Percentiles rank a stretch among this genome's conserved stretches.
phyloP scores from a whole-genome alignment of 2,113 vertebrate species.

The Phasianus colchicus region DNA sequence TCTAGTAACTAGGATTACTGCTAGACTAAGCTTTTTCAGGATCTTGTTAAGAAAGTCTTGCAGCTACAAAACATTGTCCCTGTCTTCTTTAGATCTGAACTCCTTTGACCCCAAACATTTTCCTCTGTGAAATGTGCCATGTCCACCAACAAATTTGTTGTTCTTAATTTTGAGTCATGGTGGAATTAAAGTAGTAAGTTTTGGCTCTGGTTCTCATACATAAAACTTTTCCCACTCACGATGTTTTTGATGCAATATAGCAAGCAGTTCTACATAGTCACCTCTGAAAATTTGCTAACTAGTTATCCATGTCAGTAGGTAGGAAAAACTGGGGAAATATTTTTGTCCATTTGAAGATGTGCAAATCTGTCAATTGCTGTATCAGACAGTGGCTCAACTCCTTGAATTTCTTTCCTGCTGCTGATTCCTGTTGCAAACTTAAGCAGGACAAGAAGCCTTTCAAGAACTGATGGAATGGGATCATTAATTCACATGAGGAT shows the following conservation, averaged over 20 bases:
- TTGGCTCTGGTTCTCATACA: not conserved
- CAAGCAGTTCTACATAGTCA: not conserved
- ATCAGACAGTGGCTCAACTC: not conserved
- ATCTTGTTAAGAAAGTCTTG: not conserved
- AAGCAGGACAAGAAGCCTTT: not conserved
- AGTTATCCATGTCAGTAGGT: not conserved
- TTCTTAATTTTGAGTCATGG: not conserved
- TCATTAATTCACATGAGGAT: not conserved
- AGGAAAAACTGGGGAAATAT: not conserved
- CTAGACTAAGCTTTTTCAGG: not conserved
- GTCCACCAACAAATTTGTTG: not conserved
- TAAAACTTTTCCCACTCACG: not conserved
- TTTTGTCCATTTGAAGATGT: not conserved
- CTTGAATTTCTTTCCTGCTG: not conserved
- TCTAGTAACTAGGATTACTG: not conserved
- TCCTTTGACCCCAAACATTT: not conserved
- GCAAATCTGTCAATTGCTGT: not conserved
- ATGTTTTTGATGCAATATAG: not conserved
- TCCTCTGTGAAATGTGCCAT: not conserved
- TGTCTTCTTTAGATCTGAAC: not conserved
- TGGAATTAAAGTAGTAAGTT: not conserved
- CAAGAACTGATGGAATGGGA: not conserved
- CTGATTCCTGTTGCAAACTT: not conserved
- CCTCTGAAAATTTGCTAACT: not conserved
- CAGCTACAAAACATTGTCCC: not conserved